Conservation (phyloP, 2,797 vertebrate species). For the Thunnus albacares region DNA sequence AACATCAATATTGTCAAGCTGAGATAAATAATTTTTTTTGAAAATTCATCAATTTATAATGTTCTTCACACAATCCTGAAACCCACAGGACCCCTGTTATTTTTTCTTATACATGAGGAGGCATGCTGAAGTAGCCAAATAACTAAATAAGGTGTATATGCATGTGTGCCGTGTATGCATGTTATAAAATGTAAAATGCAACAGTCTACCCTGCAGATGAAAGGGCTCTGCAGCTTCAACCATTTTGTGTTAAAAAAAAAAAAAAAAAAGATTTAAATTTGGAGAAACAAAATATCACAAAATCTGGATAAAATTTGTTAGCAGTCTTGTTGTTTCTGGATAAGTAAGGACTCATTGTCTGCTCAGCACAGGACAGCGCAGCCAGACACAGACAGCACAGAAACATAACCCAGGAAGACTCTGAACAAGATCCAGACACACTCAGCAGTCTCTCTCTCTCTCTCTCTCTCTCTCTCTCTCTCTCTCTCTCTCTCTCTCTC, state of each 20-base stretch:
- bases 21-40: neutral
- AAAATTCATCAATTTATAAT: neutral
- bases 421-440: constrained; percentile 66
- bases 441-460: constrained; percentile 12
- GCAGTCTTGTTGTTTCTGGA: constrained; percentile 31
- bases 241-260: neutral
- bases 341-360: constrained; percentile 36
- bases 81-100: neutral
- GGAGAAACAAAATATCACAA: constrained; percentile 6
- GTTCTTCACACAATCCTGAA: neutral
- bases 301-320: constrained; percentile 15
- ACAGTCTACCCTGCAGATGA: neutral
- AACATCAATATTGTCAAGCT: neutral
- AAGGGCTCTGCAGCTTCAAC: neutral
- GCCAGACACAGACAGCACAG: constrained; percentile 55
- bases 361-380: constrained; percentile 28
- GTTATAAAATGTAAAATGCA: neutral
- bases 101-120: neutral
- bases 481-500: neutral
- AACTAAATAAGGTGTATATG: neutral
- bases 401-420: constrained; percentile 58
- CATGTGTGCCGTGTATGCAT: neutral
- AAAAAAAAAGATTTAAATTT: neutral
- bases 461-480: neutral
- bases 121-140: neutral